phyloP scores from a whole-genome alignment of 2,113 vertebrate species.

The Callospermophilus lateralis region DNA sequence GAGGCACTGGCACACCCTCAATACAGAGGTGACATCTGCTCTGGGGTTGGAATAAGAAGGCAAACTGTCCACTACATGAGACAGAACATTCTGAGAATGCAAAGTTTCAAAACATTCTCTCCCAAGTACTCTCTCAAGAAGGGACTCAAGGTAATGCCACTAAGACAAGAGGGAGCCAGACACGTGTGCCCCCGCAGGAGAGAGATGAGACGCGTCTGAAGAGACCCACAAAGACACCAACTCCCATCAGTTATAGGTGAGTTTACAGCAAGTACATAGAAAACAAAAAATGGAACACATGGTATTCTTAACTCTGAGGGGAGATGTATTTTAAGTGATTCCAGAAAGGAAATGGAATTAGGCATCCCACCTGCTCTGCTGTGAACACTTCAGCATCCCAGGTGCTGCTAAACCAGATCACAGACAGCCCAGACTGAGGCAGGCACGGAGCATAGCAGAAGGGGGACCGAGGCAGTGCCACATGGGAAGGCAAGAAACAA shows the following conservation, averaged over 20 bases:
- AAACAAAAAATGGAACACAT: not conserved
- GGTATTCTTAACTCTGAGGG: not conserved
- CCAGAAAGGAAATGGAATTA: not conserved
- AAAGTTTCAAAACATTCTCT: not conserved
- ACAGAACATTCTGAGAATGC: not conserved
- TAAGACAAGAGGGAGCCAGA: not conserved
- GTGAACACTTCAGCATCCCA: not conserved
- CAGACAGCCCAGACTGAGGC: not conserved
- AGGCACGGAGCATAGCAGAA: not conserved
- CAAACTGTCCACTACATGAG: no score
- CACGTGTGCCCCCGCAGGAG: not conserved
- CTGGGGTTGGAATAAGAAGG: no score
- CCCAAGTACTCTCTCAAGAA: not conserved
- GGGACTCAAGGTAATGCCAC: no score
- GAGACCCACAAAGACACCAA: not conserved
- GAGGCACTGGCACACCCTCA: not conserved
- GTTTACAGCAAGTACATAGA: not conserved
- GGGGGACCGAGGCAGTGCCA: not conserved
- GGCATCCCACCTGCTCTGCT: not conserved
- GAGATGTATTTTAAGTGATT: not conserved
- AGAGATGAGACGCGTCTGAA: no score
- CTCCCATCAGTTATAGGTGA: not conserved
- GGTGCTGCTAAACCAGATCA: not conserved
- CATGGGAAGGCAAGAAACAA: not conserved
- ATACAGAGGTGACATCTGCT: rapidly evolving